Percentiles rank a stretch among this genome's conserved stretches.
Evolutionary conservation across 1,140 invertebrate genomes (phyloP).

Genomic region (Saccostrea glomerata): DNA sequence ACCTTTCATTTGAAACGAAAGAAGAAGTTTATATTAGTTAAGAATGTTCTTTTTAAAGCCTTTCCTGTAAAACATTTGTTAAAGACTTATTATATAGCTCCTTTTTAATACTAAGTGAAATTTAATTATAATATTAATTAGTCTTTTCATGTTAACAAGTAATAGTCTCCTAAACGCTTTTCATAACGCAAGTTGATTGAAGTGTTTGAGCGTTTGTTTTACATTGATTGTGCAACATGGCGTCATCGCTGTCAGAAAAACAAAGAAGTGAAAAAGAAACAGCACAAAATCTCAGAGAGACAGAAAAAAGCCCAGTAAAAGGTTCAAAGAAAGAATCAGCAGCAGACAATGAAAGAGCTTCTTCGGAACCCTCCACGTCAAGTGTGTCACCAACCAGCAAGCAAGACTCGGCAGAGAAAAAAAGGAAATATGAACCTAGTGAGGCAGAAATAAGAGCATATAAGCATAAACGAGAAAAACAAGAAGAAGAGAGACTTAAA

Average conservation of each 20-base stretch:
- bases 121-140: too few relatives aligned
- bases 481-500: conserved; percentile 72
- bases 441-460: conserved; percentile 66
- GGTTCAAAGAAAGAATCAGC: background rate
- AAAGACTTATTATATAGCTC: background rate
- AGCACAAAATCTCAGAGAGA: conserved; percentile 35
- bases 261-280: background rate
- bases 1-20: background rate
- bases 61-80: background rate
- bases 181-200: background rate
- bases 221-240: conserved; percentile 24
- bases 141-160: background rate
- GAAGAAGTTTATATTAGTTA: background rate
- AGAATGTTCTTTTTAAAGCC: background rate
- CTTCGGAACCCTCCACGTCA: conserved; percentile 11
- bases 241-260: background rate
- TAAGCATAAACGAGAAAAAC: conserved; percentile 67
- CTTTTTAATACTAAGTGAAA: too few relatives aligned
- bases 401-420: conserved; percentile 62
- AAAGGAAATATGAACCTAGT: conserved; percentile 64
- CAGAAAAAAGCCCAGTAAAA: conserved; percentile 54
- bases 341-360: background rate
- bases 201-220: background rate
- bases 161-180: conserved; percentile 16
- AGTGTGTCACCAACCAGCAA: background rate